Evolutionary conservation across 1,140 invertebrate genomes (phyloP).

Genomic region (Scaptomyza graminum): DNA sequence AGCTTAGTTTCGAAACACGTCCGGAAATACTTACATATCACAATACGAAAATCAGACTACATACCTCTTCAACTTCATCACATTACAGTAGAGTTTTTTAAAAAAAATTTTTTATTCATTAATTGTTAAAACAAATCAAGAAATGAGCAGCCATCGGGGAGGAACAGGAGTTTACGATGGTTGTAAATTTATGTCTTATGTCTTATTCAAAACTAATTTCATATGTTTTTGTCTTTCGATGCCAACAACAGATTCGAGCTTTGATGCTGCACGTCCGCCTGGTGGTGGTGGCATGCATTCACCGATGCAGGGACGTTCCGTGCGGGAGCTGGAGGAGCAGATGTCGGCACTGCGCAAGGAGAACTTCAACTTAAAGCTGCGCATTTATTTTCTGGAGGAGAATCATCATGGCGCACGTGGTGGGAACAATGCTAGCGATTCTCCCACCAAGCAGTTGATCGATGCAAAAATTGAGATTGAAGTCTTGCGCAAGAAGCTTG

Average conservation of each 20-base stretch:
- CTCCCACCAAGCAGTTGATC: conserved; percentile 87
- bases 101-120: conserved; percentile 29
- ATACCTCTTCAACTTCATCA: conserved; percentile 18
- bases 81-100: neutral
- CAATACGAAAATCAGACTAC: conserved; percentile 9
- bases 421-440: conserved; percentile 42
- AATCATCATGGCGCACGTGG: conserved; percentile 54
- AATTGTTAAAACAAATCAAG: neutral
- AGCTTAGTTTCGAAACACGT: conserved; percentile 28
- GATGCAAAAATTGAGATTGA: conserved; percentile 92
- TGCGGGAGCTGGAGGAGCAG: conserved; percentile 96
- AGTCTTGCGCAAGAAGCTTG: conserved; percentile 90
- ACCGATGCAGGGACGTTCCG: conserved; percentile 87
- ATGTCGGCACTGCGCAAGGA: conserved; percentile 92
- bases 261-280: conserved; percentile 50
- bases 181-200: neutral
- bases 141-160: too few relatives aligned
- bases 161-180: too few relatives aligned
- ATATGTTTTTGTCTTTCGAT: neutral
- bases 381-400: conserved; percentile 96
- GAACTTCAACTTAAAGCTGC: conserved; percentile 95
- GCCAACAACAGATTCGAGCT: conserved; percentile 59
- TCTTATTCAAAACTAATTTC: conserved; percentile 4
- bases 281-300: conserved; percentile 75
- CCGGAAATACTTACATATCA: conserved; percentile 10